Conservation (phyloP, 2,113 vertebrate genomes). For the Elephas maximus region DNA sequence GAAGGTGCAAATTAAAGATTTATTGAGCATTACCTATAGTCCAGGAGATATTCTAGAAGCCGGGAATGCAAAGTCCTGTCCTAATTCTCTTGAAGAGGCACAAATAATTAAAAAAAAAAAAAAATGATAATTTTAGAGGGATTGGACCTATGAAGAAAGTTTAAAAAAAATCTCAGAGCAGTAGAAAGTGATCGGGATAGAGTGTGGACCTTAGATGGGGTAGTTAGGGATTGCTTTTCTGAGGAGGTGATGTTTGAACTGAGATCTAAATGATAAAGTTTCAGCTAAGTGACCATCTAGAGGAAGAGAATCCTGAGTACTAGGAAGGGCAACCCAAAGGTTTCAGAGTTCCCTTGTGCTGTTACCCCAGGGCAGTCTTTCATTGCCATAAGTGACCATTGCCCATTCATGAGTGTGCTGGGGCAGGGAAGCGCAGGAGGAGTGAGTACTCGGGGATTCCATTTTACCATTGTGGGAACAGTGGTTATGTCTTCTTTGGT, state of each 20-base stretch:
- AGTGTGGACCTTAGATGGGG: not conserved
- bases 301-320: not conserved
- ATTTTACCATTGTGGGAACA: not conserved
- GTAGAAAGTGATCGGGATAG: not conserved
- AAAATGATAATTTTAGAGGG: not conserved
- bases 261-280: not conserved
- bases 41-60: not conserved
- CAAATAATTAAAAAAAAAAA: not conserved
- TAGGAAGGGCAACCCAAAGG: not conserved
- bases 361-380: not conserved
- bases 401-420: not conserved
- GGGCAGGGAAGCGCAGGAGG: not conserved
- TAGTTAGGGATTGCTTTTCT: not conserved
- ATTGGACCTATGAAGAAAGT: not conserved
- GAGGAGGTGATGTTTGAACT: not conserved
- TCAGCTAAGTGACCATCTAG: not conserved
- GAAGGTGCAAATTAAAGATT: not conserved
- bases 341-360: not conserved
- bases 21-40: not conserved
- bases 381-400: not conserved
- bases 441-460: not conserved
- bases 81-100: not conserved
- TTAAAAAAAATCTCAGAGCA: not conserved
- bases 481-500: not conserved
- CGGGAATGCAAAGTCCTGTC: not conserved